These are phyloP conservation scores for Phytoseiulus persimilis DNA, from an alignment of 2,888 invertebrate species.

Conservation along the genomic window DNA sequence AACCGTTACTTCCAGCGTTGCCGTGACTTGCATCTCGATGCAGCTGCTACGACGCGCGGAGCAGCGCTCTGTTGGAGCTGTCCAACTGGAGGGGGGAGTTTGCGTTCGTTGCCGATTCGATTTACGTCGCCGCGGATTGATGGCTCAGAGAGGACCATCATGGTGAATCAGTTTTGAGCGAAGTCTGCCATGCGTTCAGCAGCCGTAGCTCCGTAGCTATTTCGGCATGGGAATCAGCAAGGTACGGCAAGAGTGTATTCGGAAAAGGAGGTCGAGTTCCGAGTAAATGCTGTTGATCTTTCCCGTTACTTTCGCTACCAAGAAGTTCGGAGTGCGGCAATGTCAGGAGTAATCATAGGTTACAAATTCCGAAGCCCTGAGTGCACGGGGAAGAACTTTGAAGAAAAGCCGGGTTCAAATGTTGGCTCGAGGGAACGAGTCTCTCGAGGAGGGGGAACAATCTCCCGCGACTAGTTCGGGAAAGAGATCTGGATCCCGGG, in stretches of 20 bases:
- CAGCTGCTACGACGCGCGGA: neutral
- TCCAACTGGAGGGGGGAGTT: neutral
- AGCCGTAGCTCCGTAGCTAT: no score
- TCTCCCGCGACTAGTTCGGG: neutral
- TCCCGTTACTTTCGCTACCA: neutral
- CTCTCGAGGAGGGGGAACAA: neutral
- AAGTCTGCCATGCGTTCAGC: no score
- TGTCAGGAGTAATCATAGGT: neutral
- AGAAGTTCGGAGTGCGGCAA: neutral
- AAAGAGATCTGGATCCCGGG: neutral
- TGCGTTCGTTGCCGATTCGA: neutral
- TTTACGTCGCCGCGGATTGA: no score
- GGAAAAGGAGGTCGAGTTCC: no score
- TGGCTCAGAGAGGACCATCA: no score
- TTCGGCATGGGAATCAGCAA: no score
- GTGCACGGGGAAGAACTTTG: neutral
- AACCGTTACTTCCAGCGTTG: neutral
- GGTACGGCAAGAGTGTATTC: no score
- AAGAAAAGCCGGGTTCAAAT: neutral
- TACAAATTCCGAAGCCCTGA: no score
- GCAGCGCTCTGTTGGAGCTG: neutral
- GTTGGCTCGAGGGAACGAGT: neutral
- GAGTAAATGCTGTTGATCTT: neutral
- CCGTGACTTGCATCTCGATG: neutral
- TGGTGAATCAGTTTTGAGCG: no score